phyloP scores from a whole-genome alignment of 2,888 invertebrate species.

The Epirrita christyi region DNA sequence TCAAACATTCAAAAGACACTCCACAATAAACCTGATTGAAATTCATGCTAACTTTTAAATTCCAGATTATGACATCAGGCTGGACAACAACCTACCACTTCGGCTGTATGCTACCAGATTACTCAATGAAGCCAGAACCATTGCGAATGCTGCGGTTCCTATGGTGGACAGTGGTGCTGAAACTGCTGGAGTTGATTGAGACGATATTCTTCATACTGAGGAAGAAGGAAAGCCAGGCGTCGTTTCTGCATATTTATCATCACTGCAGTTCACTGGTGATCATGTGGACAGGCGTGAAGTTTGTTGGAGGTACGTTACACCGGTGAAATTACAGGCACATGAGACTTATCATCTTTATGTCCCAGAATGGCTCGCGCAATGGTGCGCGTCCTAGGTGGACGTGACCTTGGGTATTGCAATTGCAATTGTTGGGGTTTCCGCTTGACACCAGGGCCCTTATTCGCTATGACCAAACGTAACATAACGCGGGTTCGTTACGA shows the following conservation, averaged over 20 bases:
- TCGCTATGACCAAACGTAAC: too few species aligned
- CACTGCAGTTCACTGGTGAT: conserved; percentile 86
- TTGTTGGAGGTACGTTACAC: conserved; percentile 85
- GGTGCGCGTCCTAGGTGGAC: too few species aligned
- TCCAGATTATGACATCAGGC: conserved; percentile 86
- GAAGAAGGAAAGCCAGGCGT: conserved; percentile 89
- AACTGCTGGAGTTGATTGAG: conserved; percentile 87
- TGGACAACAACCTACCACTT: conserved; percentile 86
- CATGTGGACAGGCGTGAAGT: conserved; percentile 86
- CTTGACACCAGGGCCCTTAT: too few species aligned
- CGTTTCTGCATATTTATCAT: conserved; percentile 90
- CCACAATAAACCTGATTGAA: too few species aligned
- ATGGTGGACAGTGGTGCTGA: conserved; percentile 87
- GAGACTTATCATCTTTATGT: too few species aligned
- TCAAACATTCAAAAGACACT: too few species aligned
- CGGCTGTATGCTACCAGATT: conserved; percentile 89
- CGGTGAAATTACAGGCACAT: not conserved
- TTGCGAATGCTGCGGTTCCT: conserved; percentile 83
- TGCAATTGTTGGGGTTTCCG: too few species aligned
- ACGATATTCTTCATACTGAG: conserved; percentile 89
- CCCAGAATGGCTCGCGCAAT: too few species aligned
- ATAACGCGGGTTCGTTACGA: too few species aligned
- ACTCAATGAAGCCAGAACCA: conserved; percentile 86
- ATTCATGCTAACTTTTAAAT: conserved; percentile 26
- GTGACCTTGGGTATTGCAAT: too few species aligned